These are phyloP conservation scores for Panulirus ornatus DNA, from an alignment of 1,140 invertebrate species.

Conservation along the genomic window DNA sequence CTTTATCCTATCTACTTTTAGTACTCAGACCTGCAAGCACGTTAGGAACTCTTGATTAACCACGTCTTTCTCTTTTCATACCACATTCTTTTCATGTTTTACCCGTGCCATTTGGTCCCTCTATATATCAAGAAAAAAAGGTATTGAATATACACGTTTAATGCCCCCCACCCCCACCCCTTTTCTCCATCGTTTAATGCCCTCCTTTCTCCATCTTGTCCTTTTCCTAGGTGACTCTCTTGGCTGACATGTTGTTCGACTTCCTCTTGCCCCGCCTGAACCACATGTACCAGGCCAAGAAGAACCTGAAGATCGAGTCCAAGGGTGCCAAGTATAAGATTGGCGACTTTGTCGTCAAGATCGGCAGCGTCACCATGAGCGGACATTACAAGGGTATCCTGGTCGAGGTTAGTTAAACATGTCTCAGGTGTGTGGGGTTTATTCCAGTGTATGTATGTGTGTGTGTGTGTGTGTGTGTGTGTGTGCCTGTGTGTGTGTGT, in stretches of 20 bases:
- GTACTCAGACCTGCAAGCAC: too few species aligned
- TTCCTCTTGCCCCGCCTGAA: constrained; percentile 93
- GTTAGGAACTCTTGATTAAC: too few species aligned
- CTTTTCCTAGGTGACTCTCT: constrained; percentile 81
- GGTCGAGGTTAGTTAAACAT: constrained; percentile 87
- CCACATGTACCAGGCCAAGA: constrained; percentile 91
- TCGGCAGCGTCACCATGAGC: constrained; percentile 94
- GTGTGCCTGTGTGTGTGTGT: background rate
- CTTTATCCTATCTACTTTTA: too few species aligned
- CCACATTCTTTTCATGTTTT: too few species aligned
- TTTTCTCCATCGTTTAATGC: too few species aligned
- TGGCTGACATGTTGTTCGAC: constrained; percentile 94
- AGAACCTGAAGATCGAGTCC: constrained; percentile 87
- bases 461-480: constrained; percentile 1
- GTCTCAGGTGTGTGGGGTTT: background rate
- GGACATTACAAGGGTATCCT: constrained; percentile 96
- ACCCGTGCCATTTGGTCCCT: too few species aligned
- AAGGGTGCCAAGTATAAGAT: constrained; percentile 93
- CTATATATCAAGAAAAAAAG: too few species aligned
- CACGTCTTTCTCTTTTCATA: too few species aligned
- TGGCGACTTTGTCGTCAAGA: constrained; percentile 95
- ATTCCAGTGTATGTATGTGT: constrained; percentile 22
- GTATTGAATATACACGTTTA: too few species aligned
- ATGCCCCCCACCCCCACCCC: too few species aligned
- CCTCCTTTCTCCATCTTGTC: background rate